phyloP scores from a whole-genome alignment of 2,113 vertebrate genomes.

The Heterochromis multidens region DNA sequence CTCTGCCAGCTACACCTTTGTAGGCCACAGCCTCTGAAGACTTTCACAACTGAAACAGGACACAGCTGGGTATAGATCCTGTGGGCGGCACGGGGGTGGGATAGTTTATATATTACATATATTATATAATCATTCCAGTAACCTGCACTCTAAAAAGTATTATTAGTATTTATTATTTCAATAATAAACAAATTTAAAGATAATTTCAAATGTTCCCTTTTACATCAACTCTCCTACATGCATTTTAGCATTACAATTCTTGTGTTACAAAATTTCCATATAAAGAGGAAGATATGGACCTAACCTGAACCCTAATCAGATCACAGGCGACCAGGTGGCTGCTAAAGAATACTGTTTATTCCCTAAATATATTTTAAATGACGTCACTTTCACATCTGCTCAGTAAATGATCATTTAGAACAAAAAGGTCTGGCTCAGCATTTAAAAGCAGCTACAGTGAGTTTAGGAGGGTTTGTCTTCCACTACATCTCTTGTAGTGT shows the following conservation, averaged over 20 bases:
- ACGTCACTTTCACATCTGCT: background rate
- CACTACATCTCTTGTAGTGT: background rate
- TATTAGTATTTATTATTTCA: too few species aligned
- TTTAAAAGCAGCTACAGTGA: background rate
- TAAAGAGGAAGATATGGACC: too few species aligned
- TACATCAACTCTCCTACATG: too few species aligned
- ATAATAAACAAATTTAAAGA: too few species aligned
- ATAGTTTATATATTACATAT: background rate
- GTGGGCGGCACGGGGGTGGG: background rate
- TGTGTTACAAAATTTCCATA: too few species aligned
- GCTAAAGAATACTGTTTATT: too few species aligned
- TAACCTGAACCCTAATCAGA: too few species aligned
- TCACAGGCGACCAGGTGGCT: too few species aligned
- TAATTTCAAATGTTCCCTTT: too few species aligned
- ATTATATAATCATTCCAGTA: background rate
- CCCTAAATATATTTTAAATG: background rate
- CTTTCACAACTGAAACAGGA: background rate
- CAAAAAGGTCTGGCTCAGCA: background rate
- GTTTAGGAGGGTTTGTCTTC: background rate
- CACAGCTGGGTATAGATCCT: background rate
- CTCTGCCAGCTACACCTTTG: background rate
- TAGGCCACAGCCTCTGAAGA: background rate
- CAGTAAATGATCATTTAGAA: background rate
- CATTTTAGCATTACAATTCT: too few species aligned
- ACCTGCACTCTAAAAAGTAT: background rate